Conservation (phyloP, 64 coral and sea anemone genomes). For the Pocillopora damicornis region DNA sequence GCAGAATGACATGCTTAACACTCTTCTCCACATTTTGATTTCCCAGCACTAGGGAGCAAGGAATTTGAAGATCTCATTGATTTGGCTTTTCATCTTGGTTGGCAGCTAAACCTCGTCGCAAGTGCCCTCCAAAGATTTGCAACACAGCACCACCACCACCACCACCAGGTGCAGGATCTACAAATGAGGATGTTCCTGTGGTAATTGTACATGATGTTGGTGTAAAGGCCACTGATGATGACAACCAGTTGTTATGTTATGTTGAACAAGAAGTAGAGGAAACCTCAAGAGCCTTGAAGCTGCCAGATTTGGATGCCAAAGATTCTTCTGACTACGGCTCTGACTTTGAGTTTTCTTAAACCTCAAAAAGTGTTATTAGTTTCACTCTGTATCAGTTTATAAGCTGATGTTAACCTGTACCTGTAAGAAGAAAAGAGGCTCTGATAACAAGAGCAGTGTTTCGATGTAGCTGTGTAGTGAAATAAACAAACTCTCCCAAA, state of each 20-base stretch:
- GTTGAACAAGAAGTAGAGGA: neutral
- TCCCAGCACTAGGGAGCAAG: too few relatives aligned
- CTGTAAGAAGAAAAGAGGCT: too few relatives aligned
- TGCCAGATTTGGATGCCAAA: neutral
- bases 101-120: neutral
- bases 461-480: too few relatives aligned
- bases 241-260: neutral
- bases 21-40: too few relatives aligned
- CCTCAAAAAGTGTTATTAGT: too few relatives aligned
- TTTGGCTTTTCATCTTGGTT: neutral
- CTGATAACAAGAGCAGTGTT: too few relatives aligned
- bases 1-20: too few relatives aligned
- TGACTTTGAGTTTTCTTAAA: neutral
- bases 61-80: too few relatives aligned
- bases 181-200: neutral
- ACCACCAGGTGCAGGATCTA: neutral
- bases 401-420: too few relatives aligned
- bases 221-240: neutral
- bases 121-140: slow-evolving; percentile 21
- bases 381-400: too few relatives aligned
- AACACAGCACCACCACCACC: neutral
- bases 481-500: too few relatives aligned
- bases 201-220: neutral
- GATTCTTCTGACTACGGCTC: neutral
- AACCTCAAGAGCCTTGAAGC: neutral